Evolutionary conservation across 1,140 invertebrate genomes (phyloP).

Genomic region (Nasonia longicornis): DNA sequence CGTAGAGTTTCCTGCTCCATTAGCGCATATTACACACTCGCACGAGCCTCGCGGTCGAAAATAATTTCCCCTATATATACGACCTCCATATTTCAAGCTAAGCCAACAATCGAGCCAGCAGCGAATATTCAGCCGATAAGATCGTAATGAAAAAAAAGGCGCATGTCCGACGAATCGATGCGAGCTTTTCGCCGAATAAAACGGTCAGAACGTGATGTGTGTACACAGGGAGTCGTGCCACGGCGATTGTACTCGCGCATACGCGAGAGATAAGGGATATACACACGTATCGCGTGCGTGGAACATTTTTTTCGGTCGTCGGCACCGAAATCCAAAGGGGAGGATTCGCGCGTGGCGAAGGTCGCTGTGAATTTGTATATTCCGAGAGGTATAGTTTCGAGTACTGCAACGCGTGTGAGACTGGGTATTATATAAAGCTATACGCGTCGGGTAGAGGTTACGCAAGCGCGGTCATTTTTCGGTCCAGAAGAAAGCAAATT

Average conservation of each 20-base stretch:
- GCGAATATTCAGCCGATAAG: not conserved
- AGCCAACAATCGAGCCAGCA: not conserved
- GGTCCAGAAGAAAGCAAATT: not conserved
- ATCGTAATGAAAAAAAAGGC: not conserved
- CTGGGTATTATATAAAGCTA: too few species aligned
- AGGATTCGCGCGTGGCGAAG: not conserved
- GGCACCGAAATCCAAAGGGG: not conserved
- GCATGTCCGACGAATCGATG: not conserved
- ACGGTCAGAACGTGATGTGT: too few species aligned
- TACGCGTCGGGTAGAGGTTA: not conserved
- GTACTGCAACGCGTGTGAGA: not conserved
- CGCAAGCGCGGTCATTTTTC: not conserved
- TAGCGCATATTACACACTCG: not conserved
- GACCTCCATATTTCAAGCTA: too few species aligned
- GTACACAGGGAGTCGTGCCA: not conserved
- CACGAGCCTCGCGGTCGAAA: too few species aligned
- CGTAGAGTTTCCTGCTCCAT: too few species aligned
- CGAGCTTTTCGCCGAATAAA: not conserved
- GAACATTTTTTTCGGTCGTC: not conserved
- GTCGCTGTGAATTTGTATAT: too few species aligned
- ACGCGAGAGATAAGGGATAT: not conserved
- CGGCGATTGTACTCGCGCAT: not conserved
- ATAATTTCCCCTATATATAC: not conserved
- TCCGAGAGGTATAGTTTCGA: too few species aligned
- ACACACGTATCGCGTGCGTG: not conserved